phyloP scores from a whole-genome alignment of 1,140 invertebrate genomes.

The Andricus grossulariae region DNA sequence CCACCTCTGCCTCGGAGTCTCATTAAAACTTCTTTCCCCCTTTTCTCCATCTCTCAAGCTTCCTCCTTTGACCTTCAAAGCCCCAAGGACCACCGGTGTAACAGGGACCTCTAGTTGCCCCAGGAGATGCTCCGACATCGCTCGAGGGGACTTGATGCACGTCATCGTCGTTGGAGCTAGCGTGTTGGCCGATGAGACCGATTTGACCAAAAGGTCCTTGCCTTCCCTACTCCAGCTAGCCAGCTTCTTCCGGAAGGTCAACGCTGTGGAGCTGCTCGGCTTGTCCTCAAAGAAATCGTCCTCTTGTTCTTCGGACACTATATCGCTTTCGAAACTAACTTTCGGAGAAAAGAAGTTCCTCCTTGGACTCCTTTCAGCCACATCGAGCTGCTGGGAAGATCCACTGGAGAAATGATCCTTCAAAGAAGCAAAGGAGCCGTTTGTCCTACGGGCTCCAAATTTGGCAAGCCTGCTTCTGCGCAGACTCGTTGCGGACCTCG shows the following conservation, averaged over 20 bases:
- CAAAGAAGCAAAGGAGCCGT: constrained; percentile 42
- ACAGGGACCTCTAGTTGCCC: constrained; percentile 64
- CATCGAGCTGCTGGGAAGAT: constrained; percentile 21
- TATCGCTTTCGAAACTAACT: constrained; percentile 22
- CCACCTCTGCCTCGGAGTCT: constrained; percentile 68
- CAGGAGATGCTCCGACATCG: constrained; percentile 73
- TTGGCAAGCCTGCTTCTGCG: constrained; percentile 53
- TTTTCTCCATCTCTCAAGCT: constrained; percentile 66
- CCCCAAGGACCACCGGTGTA: constrained; percentile 55
- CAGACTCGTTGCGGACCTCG: constrained; percentile 53
- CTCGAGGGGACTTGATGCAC: constrained; percentile 71
- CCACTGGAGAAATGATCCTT: constrained; percentile 12
- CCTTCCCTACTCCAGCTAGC: constrained; percentile 59
- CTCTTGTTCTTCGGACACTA: constrained; percentile 6
- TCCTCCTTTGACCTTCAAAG: constrained; percentile 63
- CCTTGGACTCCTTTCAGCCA: neutral
- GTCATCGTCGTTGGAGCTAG: constrained; percentile 70
- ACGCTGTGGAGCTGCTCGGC: constrained; percentile 4
- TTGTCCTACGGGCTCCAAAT: constrained; percentile 43
- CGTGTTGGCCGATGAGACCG: constrained; percentile 68
- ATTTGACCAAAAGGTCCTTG: constrained; percentile 66
- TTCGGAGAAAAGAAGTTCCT: neutral
- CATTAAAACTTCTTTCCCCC: constrained; percentile 49
- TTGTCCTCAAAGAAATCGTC: constrained; percentile 7
- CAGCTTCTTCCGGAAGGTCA: constrained; percentile 41